These are phyloP conservation scores for Drosophila meridiana DNA, from an alignment of 2,888 invertebrate genomes.

Conservation along the genomic window DNA sequence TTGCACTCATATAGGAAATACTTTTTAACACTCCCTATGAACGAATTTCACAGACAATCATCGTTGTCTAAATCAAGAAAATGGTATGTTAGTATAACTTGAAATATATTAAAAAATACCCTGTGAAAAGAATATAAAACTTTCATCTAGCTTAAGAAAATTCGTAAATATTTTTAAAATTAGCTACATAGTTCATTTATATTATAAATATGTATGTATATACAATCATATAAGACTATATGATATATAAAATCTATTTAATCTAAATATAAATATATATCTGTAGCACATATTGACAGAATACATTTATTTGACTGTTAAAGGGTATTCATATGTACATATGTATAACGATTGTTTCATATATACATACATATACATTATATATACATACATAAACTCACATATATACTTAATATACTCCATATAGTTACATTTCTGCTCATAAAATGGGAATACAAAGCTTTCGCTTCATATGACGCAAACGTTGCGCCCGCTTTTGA, in stretches of 20 bases:
- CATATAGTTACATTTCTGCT: constrained; percentile 1
- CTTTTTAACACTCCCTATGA: too few species aligned
- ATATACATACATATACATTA: background rate
- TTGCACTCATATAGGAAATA: too few species aligned
- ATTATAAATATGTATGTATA: too few species aligned
- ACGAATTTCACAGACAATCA: too few species aligned
- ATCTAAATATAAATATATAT: background rate
- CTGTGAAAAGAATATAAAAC: too few species aligned
- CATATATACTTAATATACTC: background rate
- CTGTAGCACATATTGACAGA: background rate
- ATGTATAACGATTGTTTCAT: background rate
- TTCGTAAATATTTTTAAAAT: too few species aligned
- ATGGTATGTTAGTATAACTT: too few species aligned
- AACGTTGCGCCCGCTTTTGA: constrained; percentile 35
- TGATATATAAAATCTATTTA: background rate
- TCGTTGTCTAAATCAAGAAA: too few species aligned
- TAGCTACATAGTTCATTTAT: too few species aligned
- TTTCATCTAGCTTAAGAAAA: too few species aligned
- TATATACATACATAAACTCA: too few species aligned
- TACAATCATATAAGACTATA: background rate
- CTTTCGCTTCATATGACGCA: constrained; percentile 38
- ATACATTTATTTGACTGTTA: background rate
- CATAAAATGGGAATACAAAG: constrained; percentile 7
- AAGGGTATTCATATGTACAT: background rate
- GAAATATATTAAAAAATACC: too few species aligned